phyloP scores from a whole-genome alignment of 2,113 vertebrate species.

The Eublepharis macularius region DNA sequence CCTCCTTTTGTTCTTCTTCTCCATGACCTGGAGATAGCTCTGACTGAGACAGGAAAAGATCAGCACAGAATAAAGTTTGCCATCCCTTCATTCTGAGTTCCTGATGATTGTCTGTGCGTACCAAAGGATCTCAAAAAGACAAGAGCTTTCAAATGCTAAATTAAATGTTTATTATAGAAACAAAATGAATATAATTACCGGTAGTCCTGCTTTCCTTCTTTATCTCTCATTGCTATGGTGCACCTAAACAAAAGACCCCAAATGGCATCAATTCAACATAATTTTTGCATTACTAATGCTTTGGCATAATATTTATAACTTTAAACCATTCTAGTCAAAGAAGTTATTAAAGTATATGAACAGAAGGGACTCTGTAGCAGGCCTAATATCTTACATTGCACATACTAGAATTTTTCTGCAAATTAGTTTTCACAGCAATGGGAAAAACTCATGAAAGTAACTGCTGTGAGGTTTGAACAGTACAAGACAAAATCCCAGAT shows the following conservation, averaged over 20 bases:
- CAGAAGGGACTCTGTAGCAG: background rate
- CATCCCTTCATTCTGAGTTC: background rate
- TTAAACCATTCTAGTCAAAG: background rate
- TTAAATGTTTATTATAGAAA: background rate
- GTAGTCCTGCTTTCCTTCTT: constrained; percentile 97
- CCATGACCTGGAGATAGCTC: background rate
- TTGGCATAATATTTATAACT: constrained; percentile 7
- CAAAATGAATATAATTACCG: constrained; percentile 74
- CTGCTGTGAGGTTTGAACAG: background rate
- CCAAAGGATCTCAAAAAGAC: background rate
- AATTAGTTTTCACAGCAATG: background rate
- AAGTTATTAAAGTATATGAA: constrained; percentile 9
- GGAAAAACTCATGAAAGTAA: background rate
- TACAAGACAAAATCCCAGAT: background rate
- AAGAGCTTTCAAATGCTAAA: background rate
- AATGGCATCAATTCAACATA: background rate
- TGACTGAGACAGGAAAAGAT: background rate
- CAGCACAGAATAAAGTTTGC: background rate
- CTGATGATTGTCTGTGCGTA: too few species aligned
- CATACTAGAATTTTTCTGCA: background rate
- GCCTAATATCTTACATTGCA: background rate
- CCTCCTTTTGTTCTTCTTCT: background rate
- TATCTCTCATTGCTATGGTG: constrained; percentile 94
- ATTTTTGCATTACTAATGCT: too few species aligned
- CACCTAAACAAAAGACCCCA: constrained; percentile 70